Percentiles rank a stretch among this genome's conserved stretches.
Conservation (phyloP, 2,797 vertebrate genomes). For the Protonibea diacanthus region DNA sequence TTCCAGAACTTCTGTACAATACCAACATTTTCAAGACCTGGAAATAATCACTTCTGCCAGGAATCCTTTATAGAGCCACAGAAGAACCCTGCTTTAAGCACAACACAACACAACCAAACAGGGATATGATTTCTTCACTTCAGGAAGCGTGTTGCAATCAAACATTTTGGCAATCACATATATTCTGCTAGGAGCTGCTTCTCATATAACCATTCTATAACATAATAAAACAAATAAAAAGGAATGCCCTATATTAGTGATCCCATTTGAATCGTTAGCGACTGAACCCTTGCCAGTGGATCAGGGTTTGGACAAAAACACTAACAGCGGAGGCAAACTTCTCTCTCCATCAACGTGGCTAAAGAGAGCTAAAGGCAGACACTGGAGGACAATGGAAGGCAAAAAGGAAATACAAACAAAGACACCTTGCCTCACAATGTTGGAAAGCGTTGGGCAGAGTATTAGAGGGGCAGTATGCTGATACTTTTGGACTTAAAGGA, state of each 20-base stretch:
- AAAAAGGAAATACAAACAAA: conserved; percentile 8
- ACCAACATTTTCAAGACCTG: conserved; percentile 52
- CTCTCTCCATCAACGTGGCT: conserved; percentile 18
- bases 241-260: conserved; percentile 59
- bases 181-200: conserved; percentile 38
- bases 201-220: conserved; percentile 42
- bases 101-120: conserved; percentile 58
- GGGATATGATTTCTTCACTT: conserved; percentile 39
- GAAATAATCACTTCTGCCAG: conserved; percentile 6
- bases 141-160: conserved; percentile 38
- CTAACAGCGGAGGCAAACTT: not conserved
- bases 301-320: conserved; percentile 6
- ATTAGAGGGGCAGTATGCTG: not conserved
- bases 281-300: not conserved
- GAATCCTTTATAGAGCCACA: conserved; percentile 37
- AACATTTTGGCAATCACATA: conserved; percentile 57
- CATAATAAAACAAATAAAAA: conserved; percentile 45
- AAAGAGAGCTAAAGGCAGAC: conserved; percentile 17
- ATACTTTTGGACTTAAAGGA: not conserved
- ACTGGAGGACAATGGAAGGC: conserved; percentile 30
- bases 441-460: not conserved
- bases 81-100: conserved; percentile 55
- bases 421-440: not conserved
- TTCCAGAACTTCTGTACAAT: conserved; percentile 63
- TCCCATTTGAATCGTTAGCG: not conserved